These are phyloP conservation scores for Hermaeophaga mercurialis DNA, from an alignment of 2,888 invertebrate genomes.

Conservation along the genomic window DNA sequence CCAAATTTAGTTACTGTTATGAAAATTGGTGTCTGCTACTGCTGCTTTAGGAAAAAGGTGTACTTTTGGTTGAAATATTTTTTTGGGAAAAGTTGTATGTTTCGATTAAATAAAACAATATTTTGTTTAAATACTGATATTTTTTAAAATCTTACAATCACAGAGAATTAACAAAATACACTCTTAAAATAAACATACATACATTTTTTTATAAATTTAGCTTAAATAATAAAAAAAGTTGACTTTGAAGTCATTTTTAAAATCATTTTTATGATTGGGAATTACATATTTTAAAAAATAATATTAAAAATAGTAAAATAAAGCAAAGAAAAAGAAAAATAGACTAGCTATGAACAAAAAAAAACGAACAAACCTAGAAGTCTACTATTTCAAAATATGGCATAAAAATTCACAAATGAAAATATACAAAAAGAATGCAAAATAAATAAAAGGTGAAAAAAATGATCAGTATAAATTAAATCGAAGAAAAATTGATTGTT, in stretches of 20 bases:
- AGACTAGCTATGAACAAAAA: conserved; percentile 52
- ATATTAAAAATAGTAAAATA: conserved; percentile 38
- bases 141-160: conserved; percentile 52
- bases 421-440: conserved; percentile 44
- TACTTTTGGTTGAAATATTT: too few species aligned
- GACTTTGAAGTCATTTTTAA: conserved; percentile 37
- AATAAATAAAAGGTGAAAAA: conserved; percentile 43
- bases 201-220: conserved; percentile 42
- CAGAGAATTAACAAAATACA: conserved; percentile 54
- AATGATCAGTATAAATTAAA: conserved; percentile 37
- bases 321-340: conserved; percentile 37
- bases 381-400: conserved; percentile 48
- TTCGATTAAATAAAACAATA: conserved; percentile 5
- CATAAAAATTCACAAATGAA: conserved; percentile 52
- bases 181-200: conserved; percentile 47
- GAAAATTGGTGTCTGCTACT: too few species aligned
- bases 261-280: conserved; percentile 50
- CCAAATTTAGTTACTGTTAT: too few species aligned
- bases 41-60: too few species aligned
- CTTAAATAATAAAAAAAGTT: conserved; percentile 39
- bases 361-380: conserved; percentile 36
- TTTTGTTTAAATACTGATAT: conserved; percentile 50
- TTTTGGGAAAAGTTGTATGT: too few species aligned
- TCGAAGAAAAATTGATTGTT: conserved; percentile 30
- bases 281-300: conserved; percentile 33